These are phyloP conservation scores for Drosophila pseudotalamancana DNA, from an alignment of 2,888 invertebrate genomes.

Conservation along the genomic window DNA sequence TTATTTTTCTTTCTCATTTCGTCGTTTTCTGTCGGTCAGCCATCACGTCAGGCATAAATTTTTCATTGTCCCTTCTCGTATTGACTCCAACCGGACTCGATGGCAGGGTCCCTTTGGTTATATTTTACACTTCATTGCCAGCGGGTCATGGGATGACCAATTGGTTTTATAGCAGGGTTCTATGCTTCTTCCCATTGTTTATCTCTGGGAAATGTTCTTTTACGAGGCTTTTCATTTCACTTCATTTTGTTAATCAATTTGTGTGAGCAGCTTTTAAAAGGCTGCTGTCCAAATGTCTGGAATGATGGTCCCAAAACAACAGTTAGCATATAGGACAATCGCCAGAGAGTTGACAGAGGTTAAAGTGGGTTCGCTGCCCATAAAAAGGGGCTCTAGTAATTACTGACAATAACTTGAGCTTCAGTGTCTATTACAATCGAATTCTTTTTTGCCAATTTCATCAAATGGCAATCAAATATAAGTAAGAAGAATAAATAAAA, in stretches of 20 bases:
- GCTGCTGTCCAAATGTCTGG: background rate
- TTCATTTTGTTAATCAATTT: constrained; percentile 74
- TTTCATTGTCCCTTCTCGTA: constrained; percentile 51
- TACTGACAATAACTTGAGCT: too few relatives aligned
- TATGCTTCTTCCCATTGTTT: constrained; percentile 7
- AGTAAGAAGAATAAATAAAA: background rate
- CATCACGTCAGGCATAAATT: constrained; percentile 62
- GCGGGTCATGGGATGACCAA: constrained; percentile 55
- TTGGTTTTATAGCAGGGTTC: constrained; percentile 50
- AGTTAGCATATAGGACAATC: constrained; percentile 5
- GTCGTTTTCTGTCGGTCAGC: constrained; percentile 10
- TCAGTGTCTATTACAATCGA: too few relatives aligned
- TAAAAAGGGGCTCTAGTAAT: background rate
- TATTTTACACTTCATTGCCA: constrained; percentile 70
- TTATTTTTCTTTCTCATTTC: constrained; percentile 1
- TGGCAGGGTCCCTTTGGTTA: constrained; percentile 44
- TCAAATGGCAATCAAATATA: too few relatives aligned
- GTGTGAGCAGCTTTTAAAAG: constrained; percentile 23
- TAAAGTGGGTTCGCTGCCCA: background rate
- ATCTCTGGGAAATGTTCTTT: constrained; percentile 45
- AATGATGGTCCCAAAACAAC: constrained; percentile 19
- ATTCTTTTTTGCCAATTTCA: background rate
- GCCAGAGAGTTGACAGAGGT: background rate
- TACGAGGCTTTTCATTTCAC: constrained; percentile 61
- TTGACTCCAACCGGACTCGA: constrained; percentile 35